Evolutionary conservation across 2,113 vertebrate genomes (phyloP), one percentile per base, ranked within the genome.

Genomic region (Poeciliopsis retropinna): DNA sequence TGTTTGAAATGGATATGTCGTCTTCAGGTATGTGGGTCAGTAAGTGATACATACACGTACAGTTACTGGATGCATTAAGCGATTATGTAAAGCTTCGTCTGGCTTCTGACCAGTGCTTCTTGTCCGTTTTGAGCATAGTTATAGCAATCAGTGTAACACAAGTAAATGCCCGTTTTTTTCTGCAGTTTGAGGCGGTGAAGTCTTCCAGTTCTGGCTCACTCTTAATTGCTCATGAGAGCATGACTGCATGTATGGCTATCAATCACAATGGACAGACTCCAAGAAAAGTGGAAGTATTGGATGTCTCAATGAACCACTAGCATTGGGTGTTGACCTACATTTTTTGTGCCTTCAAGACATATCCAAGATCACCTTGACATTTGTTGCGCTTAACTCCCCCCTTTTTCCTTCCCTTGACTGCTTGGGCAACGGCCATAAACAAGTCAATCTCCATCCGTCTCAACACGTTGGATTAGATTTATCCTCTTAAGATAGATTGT

Each of bases 401-500:
- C 41, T 44, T 72, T 64, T 79, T 69, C 72, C 74, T 64, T 72
- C 79, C 72, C 70, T 65, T 87, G 12, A 85, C 85, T 87, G 90
- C 90, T 88, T 90, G 89, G 88, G 84, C 86, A 81, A 77, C 72
- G 78, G 67, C 84, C 88, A 85, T 91, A 91, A 91, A 93, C 88
- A 87, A 91, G 90, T 92, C 92, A 91, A 91, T 93, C 88, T 85
- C 82, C 76, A 78, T 82, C 81, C 72, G 82, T 79, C 87, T 92
- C 81, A 82, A 91, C 84, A 90, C 84, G 79, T 88, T 85, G 88
- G 90, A 90, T 93, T 94, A 92, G 88, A 91, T 92, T 92, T 88
- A 94, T 94, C 93, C 89, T 81, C 92, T 94, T 92, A 92, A 83
- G 80, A 91, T 85, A 92, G 92, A 93, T 92, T 86, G 88, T 90